These are phyloP conservation scores for Nomada flava DNA, from an alignment of 2,888 invertebrate species.

Conservation along the genomic window DNA sequence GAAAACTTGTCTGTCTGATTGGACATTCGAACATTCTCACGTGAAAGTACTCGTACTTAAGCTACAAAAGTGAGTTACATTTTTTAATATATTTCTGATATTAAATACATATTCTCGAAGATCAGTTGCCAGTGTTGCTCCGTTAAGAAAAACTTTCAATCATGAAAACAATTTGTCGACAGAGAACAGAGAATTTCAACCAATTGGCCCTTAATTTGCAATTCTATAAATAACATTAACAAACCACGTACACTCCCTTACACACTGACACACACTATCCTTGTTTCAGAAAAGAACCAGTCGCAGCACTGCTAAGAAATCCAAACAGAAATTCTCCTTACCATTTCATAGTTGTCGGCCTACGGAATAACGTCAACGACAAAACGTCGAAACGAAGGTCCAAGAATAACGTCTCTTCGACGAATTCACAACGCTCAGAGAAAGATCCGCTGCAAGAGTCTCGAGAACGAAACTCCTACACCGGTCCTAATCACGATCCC, in stretches of 20 bases:
- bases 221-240: neutral
- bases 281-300: slow-evolving; percentile 69
- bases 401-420: neutral
- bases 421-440: neutral
- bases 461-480: neutral
- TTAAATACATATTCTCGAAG: neutral
- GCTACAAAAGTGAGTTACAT: slow-evolving; percentile 43
- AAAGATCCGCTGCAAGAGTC: neutral
- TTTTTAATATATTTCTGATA: slow-evolving; percentile 33
- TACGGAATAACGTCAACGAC: slow-evolving; percentile 4
- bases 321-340: slow-evolving; percentile 29
- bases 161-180: neutral
- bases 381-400: neutral
- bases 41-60: slow-evolving; percentile 16
- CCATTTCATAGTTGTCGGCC: slow-evolving; percentile 31
- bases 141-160: neutral
- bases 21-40: neutral
- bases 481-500: neutral
- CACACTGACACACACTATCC: slow-evolving; percentile 60
- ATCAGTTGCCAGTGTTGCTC: neutral
- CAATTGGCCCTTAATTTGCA: neutral
- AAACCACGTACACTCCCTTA: neutral
- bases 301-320: slow-evolving; percentile 47
- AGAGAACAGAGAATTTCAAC: neutral
- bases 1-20: neutral